Conservation (phyloP, 2,797 vertebrate species). For the Poecile montanus region DNA sequence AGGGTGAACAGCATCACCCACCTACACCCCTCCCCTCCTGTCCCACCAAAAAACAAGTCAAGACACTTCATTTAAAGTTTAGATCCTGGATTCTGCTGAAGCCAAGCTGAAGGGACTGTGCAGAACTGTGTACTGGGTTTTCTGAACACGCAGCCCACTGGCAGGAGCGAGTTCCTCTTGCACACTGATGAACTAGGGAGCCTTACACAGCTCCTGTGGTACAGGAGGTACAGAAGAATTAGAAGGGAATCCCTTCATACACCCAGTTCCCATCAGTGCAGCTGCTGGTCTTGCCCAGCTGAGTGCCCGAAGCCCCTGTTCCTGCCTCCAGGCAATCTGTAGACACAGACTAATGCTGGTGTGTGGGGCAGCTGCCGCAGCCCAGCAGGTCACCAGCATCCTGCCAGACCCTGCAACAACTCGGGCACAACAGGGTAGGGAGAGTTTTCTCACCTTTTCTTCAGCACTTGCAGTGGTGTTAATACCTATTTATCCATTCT, state of each 20-base stretch:
- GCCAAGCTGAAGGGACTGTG: background rate
- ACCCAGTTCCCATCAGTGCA: background rate
- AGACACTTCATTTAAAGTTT: background rate
- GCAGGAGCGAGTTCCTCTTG: background rate
- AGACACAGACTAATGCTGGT: background rate
- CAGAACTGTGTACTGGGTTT: background rate
- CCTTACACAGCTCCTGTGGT: background rate
- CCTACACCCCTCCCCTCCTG: background rate
- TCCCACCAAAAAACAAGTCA: background rate
- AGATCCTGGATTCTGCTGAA: background rate
- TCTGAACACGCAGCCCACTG: background rate
- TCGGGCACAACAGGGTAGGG: background rate
- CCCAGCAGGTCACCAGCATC: background rate
- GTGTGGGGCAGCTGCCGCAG: background rate
- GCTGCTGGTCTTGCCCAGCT: background rate
- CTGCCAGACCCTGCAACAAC: background rate
- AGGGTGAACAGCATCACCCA: background rate
- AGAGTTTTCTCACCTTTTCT: background rate
- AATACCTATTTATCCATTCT: constrained; percentile 19
- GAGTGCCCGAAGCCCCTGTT: background rate
- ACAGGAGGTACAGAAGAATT: background rate
- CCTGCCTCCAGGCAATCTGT: background rate
- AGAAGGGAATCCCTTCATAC: background rate
- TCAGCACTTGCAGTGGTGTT: background rate
- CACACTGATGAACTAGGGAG: accelerated